Evolutionary conservation across 1,140 invertebrate species (phyloP).

Genomic region (Orussus abietinus): DNA sequence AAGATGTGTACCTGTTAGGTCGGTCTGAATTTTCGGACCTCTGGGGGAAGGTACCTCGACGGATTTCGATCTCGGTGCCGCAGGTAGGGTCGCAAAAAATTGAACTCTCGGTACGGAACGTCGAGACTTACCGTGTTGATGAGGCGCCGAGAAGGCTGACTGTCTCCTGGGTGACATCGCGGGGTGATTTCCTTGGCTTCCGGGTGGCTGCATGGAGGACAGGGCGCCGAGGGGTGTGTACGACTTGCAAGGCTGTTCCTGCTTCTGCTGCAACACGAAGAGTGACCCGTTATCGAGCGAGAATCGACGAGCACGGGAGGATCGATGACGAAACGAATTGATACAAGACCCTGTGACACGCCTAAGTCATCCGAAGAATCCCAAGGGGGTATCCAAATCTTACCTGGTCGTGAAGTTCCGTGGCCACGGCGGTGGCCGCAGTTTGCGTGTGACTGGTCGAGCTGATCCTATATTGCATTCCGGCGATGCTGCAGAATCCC

Average conservation of each 20-base stretch:
- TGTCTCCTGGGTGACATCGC: conserved; percentile 52
- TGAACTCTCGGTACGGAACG: background rate
- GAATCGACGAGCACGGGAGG: background rate
- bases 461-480: conserved; percentile 77
- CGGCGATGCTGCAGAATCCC: conserved; percentile 75
- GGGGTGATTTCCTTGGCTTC: conserved; percentile 53
- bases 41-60: no score
- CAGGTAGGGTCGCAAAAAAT: no score
- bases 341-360: no score
- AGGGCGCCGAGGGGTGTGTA: conserved; percentile 81
- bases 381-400: no score
- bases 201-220: conserved; percentile 81
- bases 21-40: background rate
- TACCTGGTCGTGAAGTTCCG: conserved; percentile 58
- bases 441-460: conserved; percentile 75
- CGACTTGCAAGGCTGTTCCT: conserved; percentile 56
- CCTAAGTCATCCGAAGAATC: no score
- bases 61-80: no score
- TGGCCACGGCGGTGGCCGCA: conserved; percentile 69
- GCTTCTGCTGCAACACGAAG: conserved; percentile 31
- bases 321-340: conserved; percentile 6
- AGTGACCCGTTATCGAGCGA: no score
- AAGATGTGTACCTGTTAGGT: background rate
- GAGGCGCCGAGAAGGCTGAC: conserved; percentile 50
- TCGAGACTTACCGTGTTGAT: conserved; percentile 52